phyloP scores from a whole-genome alignment of 2,797 vertebrate species.

The Danionella dracula region DNA sequence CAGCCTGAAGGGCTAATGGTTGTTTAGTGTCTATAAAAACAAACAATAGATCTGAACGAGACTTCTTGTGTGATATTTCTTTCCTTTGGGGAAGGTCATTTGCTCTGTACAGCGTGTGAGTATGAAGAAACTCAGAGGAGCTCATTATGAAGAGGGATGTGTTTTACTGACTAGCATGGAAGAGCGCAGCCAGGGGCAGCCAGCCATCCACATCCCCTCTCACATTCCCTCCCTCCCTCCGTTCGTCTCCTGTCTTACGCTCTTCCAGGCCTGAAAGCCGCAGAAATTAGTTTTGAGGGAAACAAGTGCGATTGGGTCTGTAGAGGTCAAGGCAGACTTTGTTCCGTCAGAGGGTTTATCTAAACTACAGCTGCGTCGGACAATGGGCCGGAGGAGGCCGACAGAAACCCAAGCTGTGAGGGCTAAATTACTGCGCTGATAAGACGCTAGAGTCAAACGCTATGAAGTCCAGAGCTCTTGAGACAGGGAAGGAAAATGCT shows the following conservation, averaged over 20 bases:
- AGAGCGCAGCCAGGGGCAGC: slow-evolving; percentile 61
- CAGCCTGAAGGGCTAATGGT: not conserved
- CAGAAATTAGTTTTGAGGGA: slow-evolving; percentile 82
- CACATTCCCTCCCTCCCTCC: slow-evolving; percentile 62
- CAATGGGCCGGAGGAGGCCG: slow-evolving; percentile 87
- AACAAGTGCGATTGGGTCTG: slow-evolving; percentile 86
- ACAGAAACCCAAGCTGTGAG: slow-evolving; percentile 94
- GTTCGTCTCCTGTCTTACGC: slow-evolving; percentile 70
- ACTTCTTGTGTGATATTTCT: not conserved
- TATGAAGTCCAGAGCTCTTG: slow-evolving; percentile 76
- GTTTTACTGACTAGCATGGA: slow-evolving; percentile 5
- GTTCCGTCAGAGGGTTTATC: slow-evolving; percentile 98
- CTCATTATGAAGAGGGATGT: slow-evolving; percentile 14
- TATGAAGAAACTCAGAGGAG: slow-evolving; percentile 18
- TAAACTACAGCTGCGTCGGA: slow-evolving; percentile 85
- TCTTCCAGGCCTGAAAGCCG: slow-evolving; percentile 62
- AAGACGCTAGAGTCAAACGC: slow-evolving; percentile 84
- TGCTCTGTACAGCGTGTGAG: not conserved
- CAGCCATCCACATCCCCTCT: slow-evolving; percentile 81
- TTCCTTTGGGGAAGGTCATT: slow-evolving; percentile 15
- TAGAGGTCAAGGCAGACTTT: slow-evolving; percentile 94
- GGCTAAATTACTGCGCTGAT: slow-evolving; percentile 89
- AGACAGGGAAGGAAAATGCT: no score
- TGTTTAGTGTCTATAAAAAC: not conserved
- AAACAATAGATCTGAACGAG: not conserved